These are phyloP conservation scores for Lordiphosa fenestrarum DNA, from an alignment of 2,888 invertebrate genomes.

Conservation along the genomic window DNA sequence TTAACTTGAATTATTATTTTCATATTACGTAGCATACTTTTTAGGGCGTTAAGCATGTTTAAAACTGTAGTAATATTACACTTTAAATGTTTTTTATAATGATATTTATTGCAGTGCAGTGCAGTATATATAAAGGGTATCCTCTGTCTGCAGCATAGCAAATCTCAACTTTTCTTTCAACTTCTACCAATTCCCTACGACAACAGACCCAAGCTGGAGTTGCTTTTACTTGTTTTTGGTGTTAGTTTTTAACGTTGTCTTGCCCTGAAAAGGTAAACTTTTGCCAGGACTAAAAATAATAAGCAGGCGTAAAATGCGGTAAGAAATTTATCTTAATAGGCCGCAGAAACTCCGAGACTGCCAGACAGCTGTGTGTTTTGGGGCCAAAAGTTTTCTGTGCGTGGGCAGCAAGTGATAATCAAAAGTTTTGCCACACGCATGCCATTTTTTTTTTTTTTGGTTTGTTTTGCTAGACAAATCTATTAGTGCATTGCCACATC, in stretches of 20 bases:
- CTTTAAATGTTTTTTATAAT: too few species aligned
- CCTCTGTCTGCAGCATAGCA: too few species aligned
- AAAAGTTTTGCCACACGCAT: constrained; percentile 25
- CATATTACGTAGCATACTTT: too few species aligned
- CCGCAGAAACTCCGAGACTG: constrained; percentile 5
- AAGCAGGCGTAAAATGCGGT: constrained; percentile 30
- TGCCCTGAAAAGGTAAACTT: constrained; percentile 25
- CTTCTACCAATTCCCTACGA: too few species aligned
- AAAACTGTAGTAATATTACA: too few species aligned
- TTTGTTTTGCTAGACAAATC: constrained; percentile 48
- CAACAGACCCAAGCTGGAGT: too few species aligned
- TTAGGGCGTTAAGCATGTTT: too few species aligned
- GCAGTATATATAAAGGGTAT: too few species aligned
- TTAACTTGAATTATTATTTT: too few species aligned
- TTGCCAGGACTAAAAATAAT: constrained; percentile 34
- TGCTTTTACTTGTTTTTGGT: neutral
- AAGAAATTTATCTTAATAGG: constrained; percentile 41
- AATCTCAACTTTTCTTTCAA: too few species aligned
- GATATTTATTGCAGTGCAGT: too few species aligned
- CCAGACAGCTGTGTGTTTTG: constrained; percentile 25
- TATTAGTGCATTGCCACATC: constrained; percentile 50
- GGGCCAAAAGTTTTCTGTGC: constrained; percentile 22
- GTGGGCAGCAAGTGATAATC: constrained; percentile 29
- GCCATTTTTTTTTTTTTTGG: neutral
- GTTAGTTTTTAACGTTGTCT: constrained; percentile 18